Conservation (phyloP, 2,113 vertebrate species). For the Chaetura pelagica region DNA sequence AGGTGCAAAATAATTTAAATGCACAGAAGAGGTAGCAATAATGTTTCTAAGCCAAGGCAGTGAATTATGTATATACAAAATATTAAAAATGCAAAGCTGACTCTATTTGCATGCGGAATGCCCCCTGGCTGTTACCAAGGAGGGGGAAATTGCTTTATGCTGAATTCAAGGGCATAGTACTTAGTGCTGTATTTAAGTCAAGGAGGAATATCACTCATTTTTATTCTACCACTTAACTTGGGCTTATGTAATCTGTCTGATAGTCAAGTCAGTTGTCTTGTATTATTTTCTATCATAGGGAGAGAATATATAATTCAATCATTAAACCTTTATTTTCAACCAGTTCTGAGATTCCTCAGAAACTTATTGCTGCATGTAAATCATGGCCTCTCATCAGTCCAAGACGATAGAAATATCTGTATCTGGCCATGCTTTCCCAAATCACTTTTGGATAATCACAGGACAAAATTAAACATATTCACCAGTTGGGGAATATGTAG, state of each 20-base stretch:
- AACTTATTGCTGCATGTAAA: conserved; percentile 65
- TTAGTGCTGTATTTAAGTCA: conserved; percentile 81
- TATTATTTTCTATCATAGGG: conserved; percentile 77
- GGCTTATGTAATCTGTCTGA: conserved; percentile 82
- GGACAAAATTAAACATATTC: conserved; percentile 17
- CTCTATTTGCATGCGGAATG: conserved; percentile 82
- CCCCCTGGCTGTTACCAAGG: conserved; percentile 78
- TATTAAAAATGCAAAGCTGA: conserved; percentile 86
- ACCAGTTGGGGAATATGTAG: background rate
- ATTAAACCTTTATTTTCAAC: conserved; percentile 77
- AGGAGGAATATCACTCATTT: conserved; percentile 83
- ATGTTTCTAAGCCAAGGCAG: conserved; percentile 74
- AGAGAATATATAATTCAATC: conserved; percentile 78
- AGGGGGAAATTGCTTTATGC: conserved; percentile 82
- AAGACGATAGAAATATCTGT: background rate
- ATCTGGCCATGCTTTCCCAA: background rate
- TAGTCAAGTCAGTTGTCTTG: conserved; percentile 76
- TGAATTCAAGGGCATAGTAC: conserved; percentile 81
- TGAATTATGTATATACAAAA: conserved; percentile 83
- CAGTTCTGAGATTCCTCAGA: conserved; percentile 43
- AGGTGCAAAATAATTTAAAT: conserved; percentile 82
- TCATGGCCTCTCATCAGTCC: conserved; percentile 32
- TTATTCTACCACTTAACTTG: conserved; percentile 83
- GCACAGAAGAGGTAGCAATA: conserved; percentile 78
- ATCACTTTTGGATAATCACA: conserved; percentile 2